phyloP scores from a whole-genome alignment of 2,797 vertebrate species.

The Rhinophrynus dorsalis region DNA sequence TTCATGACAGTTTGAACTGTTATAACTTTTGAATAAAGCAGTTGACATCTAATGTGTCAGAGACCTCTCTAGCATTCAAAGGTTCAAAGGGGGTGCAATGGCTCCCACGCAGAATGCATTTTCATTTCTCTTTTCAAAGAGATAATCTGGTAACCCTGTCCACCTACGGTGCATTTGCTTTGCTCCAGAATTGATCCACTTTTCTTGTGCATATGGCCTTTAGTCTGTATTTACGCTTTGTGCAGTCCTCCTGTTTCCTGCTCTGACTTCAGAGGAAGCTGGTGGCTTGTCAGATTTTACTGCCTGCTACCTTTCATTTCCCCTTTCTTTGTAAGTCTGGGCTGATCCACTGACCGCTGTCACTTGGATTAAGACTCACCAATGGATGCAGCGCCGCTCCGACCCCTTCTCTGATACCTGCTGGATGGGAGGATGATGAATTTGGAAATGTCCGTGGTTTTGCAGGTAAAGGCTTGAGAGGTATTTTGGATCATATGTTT shows the following conservation, averaged over 20 bases:
- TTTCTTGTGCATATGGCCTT: too few species aligned
- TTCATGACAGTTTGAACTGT: too few species aligned
- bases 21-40: too few species aligned
- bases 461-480: conserved; percentile 31
- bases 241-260: conserved; percentile 25
- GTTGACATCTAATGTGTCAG: too few species aligned
- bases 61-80: too few species aligned
- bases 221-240: not conserved
- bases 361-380: not conserved
- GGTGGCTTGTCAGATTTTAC: not conserved
- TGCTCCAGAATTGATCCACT: too few species aligned
- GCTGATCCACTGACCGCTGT: not conserved
- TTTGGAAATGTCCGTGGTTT: not conserved
- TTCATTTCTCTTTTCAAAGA: too few species aligned
- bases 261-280: conserved; percentile 6
- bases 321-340: not conserved
- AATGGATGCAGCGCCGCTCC: not conserved
- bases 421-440: not conserved
- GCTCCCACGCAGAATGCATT: too few species aligned
- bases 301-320: conserved; percentile 34
- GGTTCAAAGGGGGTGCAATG: too few species aligned
- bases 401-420: not conserved
- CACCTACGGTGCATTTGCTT: too few species aligned
- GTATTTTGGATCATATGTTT: too few species aligned
- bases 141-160: too few species aligned